These are phyloP conservation scores for Gymnocypris eckloni DNA, from an alignment of 2,797 vertebrate species.

Conservation along the genomic window DNA sequence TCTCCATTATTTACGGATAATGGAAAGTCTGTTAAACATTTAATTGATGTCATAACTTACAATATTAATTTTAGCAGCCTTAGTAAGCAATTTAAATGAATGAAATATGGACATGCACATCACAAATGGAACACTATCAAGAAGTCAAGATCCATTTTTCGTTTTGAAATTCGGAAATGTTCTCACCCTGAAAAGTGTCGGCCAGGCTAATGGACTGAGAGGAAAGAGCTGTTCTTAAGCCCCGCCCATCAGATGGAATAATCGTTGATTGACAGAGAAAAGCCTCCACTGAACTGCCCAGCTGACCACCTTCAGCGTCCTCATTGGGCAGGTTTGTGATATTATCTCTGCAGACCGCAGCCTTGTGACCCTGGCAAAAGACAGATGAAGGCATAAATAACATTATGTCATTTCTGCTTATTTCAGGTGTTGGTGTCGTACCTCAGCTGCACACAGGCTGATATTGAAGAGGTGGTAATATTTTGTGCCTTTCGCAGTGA, in stretches of 20 bases:
- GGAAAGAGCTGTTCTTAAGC: conserved; percentile 90
- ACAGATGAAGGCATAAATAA: conserved; percentile 1
- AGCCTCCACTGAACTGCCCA: conserved; percentile 82
- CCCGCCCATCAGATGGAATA: conserved; percentile 93
- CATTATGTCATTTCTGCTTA: not conserved
- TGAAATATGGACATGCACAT: not conserved
- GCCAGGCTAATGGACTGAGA: conserved; percentile 96
- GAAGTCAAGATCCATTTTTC: not conserved
- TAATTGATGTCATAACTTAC: not conserved
- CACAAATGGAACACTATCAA: not conserved
- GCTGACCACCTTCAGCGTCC: conserved; percentile 81
- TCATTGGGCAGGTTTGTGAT: conserved; percentile 89
- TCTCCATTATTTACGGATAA: not conserved
- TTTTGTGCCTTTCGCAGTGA: conserved; percentile 95
- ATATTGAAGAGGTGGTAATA: conserved; percentile 97
- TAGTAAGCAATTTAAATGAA: not conserved
- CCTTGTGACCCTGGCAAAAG: conserved; percentile 79
- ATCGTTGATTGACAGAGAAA: conserved; percentile 97
- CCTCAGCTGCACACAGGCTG: conserved; percentile 93
- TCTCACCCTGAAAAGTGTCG: conserved; percentile 90
- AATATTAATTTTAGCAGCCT: not conserved
- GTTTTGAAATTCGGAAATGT: not conserved
- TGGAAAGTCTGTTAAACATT: not conserved
- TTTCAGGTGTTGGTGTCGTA: conserved; percentile 61
- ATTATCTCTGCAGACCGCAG: conserved; percentile 91